phyloP scores from a whole-genome alignment of 2,888 invertebrate species.

The Apotomis turbidana region DNA sequence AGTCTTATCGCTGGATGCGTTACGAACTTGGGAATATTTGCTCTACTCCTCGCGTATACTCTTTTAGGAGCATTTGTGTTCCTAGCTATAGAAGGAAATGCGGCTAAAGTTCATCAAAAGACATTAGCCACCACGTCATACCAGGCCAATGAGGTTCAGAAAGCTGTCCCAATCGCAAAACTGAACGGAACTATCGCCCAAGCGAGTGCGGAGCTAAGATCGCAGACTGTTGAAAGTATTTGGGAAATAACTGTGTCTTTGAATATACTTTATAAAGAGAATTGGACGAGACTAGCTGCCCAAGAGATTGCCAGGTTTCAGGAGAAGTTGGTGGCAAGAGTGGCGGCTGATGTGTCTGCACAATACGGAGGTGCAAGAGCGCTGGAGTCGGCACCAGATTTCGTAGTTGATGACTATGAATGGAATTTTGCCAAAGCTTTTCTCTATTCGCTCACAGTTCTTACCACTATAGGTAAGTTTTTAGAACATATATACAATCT shows the following conservation, averaged over 20 bases:
- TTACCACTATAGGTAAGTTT: slow-evolving; percentile 93
- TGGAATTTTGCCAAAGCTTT: slow-evolving; percentile 96
- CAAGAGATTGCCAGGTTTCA: slow-evolving; percentile 89
- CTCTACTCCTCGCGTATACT: slow-evolving; percentile 91
- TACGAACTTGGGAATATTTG: slow-evolving; percentile 92
- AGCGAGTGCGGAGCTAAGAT: slow-evolving; percentile 74
- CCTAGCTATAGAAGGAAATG: slow-evolving; percentile 90
- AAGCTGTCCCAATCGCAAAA: slow-evolving; percentile 65
- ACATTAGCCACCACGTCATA: slow-evolving; percentile 79
- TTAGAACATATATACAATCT: slow-evolving; percentile 55
- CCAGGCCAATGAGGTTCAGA: slow-evolving; percentile 70
- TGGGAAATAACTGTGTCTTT: slow-evolving; percentile 95
- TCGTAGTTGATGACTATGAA: slow-evolving; percentile 86
- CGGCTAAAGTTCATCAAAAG: slow-evolving; percentile 79
- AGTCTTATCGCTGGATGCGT: slow-evolving; percentile 86
- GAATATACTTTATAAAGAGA: slow-evolving; percentile 94
- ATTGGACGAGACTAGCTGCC: slow-evolving; percentile 93
- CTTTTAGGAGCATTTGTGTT: slow-evolving; percentile 90
- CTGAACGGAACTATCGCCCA: slow-evolving; percentile 71
- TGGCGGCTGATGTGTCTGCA: slow-evolving; percentile 89
- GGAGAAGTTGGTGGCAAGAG: slow-evolving; percentile 90
- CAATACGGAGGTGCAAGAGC: slow-evolving; percentile 76
- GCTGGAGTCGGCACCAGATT: slow-evolving; percentile 73
- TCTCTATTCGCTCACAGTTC: slow-evolving; percentile 96
- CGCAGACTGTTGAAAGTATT: slow-evolving; percentile 92